These are phyloP conservation scores for Brachionus angularis DNA, from an alignment of 1,140 invertebrate species.

Conservation along the genomic window DNA sequence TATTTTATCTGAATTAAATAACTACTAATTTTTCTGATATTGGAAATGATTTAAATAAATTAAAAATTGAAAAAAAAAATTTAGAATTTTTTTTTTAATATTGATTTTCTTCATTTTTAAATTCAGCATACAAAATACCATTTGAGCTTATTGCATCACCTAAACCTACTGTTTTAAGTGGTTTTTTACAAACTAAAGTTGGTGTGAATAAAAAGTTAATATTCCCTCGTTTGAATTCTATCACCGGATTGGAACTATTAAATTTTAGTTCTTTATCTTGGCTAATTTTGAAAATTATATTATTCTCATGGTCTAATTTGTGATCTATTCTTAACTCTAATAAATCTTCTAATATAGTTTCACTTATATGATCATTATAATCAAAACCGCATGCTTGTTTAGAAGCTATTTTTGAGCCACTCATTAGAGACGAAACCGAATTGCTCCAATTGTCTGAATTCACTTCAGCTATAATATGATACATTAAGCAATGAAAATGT, in stretches of 20 bases:
- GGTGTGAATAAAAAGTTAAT: constrained; percentile 60
- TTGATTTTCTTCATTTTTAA: neutral
- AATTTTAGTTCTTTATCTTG: constrained; percentile 44
- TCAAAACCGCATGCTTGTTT: constrained; percentile 57
- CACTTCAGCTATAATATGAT: constrained; percentile 57
- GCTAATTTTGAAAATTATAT: constrained; percentile 48
- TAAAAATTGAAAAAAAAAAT: too few relatives aligned
- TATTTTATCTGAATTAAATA: too few relatives aligned
- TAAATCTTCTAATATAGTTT: constrained; percentile 46
- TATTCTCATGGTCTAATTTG: constrained; percentile 53
- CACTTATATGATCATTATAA: constrained; percentile 48
- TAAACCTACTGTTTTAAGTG: constrained; percentile 59
- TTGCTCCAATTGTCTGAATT: constrained; percentile 56
- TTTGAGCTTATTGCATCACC: constrained; percentile 61
- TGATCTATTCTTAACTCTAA: constrained; percentile 54
- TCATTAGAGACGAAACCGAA: constrained; percentile 55
- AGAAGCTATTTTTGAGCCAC: constrained; percentile 57
- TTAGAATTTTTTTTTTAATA: too few relatives aligned
- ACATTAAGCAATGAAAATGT: constrained; percentile 61
- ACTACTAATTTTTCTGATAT: too few relatives aligned
- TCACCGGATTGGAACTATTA: constrained; percentile 52
- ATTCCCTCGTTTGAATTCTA: constrained; percentile 55
- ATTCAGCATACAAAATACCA: constrained; percentile 58
- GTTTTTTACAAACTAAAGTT: constrained; percentile 59
- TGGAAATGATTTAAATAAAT: too few relatives aligned